Conservation (phyloP, 2,113 vertebrate species). For the Mionectes macconnelli region DNA sequence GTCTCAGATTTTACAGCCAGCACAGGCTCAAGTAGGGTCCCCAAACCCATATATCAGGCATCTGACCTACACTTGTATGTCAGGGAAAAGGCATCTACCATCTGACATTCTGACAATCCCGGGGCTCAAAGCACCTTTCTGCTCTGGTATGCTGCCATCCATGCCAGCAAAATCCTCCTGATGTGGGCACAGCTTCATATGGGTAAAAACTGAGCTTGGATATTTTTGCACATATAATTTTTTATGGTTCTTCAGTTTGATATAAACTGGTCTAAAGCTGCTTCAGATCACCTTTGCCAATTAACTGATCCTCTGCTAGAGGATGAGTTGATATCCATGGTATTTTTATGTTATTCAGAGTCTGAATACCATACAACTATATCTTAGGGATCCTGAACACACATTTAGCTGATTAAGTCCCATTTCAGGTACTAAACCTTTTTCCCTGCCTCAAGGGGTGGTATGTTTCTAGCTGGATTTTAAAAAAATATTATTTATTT, state of each 20-base stretch:
- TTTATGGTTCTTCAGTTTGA: not conserved
- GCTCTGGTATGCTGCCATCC: not conserved
- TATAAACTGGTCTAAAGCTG: not conserved
- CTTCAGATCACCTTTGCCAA: not conserved
- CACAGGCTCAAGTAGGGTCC: not conserved
- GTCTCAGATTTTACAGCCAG: not conserved
- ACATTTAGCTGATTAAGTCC: not conserved
- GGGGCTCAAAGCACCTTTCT: not conserved
- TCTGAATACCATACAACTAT: not conserved
- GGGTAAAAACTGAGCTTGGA: not conserved
- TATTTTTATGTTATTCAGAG: not conserved
- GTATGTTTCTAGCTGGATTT: not conserved
- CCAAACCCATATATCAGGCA: not conserved
- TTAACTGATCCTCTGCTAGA: not conserved
- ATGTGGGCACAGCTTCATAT: not conserved
- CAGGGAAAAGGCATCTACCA: not conserved
- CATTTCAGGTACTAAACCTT: not conserved
- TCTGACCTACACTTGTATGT: not conserved
- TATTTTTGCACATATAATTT: not conserved
- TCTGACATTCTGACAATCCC: not conserved
- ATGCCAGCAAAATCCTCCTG: not conserved
- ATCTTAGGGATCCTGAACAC: not conserved
- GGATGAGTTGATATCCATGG: not conserved
- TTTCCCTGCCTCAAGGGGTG: not conserved
- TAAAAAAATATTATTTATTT: not conserved